Evolutionary conservation across 2,797 vertebrate species (phyloP), one percentile per base, ranked within the genome.

Genomic region (Botia almorhae): DNA sequence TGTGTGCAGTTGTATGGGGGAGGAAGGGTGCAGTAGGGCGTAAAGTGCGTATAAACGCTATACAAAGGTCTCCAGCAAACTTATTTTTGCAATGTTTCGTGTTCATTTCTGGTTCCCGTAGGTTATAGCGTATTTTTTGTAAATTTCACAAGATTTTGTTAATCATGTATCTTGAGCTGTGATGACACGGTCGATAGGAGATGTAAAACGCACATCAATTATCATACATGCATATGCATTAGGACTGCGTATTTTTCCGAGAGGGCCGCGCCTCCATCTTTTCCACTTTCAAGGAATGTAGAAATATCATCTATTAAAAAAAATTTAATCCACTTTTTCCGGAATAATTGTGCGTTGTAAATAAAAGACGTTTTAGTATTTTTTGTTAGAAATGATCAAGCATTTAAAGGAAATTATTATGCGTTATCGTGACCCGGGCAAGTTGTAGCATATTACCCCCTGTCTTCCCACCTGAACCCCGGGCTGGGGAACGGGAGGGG

Each of bases 231-330:
- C 92, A 93, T 92, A 93, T 93, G 93, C 89, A 93, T 93, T 87
- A 92, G 91, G 89, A 93, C 93, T 95, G 93, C 93, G 93, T 93
- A 92, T 94, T 94, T 94, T 94, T 88, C 85, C 75, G 71, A 76
- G 85, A 88, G 84, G 89, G 89, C 91, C 91, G 91, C 92, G 88
- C 93, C 92, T 93, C 90, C 87, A 83, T 84, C 81, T 83, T 82
- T 70, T 74, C 50, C 81, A 87, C 81, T 87, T 87, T 83, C 78
- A 81, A 75, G 77, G 73, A 86, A 81, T 78, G 21, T 84, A 85
- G 84, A 84, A 84, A 71, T 77, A 19, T 81, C 83, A 68, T 64
- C 56, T 36, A 29, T 70, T 33, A 76, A 26, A 50, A 14, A 17
- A 16, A 17, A 11, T 51, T 55, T 36, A 11, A 33, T 51, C 16